Evolutionary conservation across 2,888 invertebrate species (phyloP).

Genomic region (Coelopa pilipes): DNA sequence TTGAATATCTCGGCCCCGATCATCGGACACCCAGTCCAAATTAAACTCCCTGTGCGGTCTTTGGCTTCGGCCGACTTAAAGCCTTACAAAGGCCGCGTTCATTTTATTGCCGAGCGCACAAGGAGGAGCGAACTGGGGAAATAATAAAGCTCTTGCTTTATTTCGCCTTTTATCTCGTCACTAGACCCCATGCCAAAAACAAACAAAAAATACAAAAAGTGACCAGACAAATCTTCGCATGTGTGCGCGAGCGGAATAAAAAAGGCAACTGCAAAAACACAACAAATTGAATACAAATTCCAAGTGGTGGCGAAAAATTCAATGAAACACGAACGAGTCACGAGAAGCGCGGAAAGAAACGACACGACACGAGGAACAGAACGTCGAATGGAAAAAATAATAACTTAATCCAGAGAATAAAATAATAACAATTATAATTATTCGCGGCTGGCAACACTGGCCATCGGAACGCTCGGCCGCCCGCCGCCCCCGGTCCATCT

Average conservation of each 20-base stretch:
- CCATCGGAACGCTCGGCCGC: not conserved
- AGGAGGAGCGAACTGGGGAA: too few species aligned
- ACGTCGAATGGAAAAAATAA: not conserved
- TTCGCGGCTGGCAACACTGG: not conserved
- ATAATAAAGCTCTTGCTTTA: too few species aligned
- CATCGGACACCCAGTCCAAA: too few species aligned
- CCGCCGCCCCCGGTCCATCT: not conserved
- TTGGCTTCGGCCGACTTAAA: too few species aligned
- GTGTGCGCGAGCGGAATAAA: not conserved
- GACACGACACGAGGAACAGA: too few species aligned
- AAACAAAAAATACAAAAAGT: not conserved
- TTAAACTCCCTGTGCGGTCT: too few species aligned
- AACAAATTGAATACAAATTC: constrained; percentile 5
- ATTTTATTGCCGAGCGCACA: too few species aligned
- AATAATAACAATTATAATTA: constrained; percentile 2
- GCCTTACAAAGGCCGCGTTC: too few species aligned
- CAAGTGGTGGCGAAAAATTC: not conserved
- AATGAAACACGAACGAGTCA: not conserved
- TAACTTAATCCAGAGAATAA: constrained; percentile 4
- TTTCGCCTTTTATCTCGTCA: too few species aligned
- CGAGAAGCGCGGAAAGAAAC: too few species aligned
- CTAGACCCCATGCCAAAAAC: not conserved
- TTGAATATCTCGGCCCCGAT: too few species aligned
- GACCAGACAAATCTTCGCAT: not conserved
- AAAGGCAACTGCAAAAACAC: not conserved